Evolutionary conservation across 2,888 invertebrate species (phyloP).

Genomic region (Amphipoea lucens): DNA sequence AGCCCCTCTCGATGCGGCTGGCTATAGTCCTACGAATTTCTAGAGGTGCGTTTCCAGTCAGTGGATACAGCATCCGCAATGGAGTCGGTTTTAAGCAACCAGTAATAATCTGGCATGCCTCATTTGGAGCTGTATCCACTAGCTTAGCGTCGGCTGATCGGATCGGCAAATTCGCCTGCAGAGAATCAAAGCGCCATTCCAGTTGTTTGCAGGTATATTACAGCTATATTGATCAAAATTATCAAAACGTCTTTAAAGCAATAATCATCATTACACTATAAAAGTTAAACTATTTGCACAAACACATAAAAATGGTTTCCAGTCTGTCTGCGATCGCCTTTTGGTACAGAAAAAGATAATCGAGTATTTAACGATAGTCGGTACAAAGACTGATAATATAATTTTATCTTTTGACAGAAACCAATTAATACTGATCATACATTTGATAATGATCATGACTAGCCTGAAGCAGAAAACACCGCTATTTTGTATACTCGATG

Average conservation of each 20-base stretch:
- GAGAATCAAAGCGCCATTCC: too few relatives aligned
- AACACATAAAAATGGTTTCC: background rate
- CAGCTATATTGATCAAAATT: background rate
- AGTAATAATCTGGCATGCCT: too few relatives aligned
- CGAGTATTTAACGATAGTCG: too few relatives aligned
- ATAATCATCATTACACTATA: background rate
- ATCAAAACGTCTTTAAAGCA: background rate
- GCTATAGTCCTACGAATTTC: too few relatives aligned
- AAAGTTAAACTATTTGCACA: background rate
- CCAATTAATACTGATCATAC: background rate
- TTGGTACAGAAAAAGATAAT: background rate
- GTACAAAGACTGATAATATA: background rate
- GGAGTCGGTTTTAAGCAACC: too few relatives aligned
- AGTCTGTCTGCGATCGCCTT: background rate
- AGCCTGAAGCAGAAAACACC: background rate
- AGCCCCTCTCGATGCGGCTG: too few relatives aligned
- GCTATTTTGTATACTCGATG: background rate
- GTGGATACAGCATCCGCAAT: too few relatives aligned
- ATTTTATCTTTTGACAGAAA: background rate
- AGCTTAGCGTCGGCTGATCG: too few relatives aligned
- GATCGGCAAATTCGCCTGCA: too few relatives aligned
- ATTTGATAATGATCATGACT: background rate
- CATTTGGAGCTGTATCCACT: too few relatives aligned
- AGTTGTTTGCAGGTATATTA: too few relatives aligned
- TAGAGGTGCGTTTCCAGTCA: too few relatives aligned